A percentile compares a stretch with the other conserved stretches of the same genome.
Conservation (phyloP, 2,113 vertebrate genomes). For the Prochilodus magdalenae region DNA sequence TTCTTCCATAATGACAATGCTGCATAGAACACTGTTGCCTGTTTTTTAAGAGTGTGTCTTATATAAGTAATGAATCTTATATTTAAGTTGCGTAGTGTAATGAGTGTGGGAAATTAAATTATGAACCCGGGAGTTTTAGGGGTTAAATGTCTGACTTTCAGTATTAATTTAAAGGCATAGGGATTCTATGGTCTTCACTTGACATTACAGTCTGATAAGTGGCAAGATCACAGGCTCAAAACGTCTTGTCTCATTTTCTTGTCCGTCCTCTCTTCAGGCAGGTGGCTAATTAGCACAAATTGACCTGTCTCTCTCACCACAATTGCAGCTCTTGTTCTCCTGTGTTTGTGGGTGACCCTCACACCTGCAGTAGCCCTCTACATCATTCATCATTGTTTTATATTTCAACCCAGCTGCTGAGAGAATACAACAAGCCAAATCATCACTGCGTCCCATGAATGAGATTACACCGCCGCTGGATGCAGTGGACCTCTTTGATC, state of each 20-base stretch:
- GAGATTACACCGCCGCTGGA: conserved; percentile 35
- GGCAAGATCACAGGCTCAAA: conserved; percentile 23
- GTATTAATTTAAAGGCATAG: conserved; percentile 2
- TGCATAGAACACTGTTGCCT: too few relatives aligned
- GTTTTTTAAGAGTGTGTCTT: too few relatives aligned
- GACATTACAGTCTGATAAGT: conserved; percentile 42
- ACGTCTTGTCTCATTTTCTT: conserved; percentile 4
- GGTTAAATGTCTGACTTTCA: neutral
- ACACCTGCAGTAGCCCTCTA: conserved; percentile 47
- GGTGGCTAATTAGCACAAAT: conserved; percentile 40
- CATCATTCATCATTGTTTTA: conserved; percentile 54
- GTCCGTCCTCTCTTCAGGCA: conserved; percentile 10
- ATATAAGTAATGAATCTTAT: too few relatives aligned
- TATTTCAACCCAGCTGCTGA: conserved; percentile 50
- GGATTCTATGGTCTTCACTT: conserved; percentile 16
- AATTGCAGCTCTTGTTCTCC: conserved; percentile 32
- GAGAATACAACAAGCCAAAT: conserved; percentile 17
- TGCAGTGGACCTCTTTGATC: conserved; percentile 42
- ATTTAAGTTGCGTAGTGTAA: neutral
- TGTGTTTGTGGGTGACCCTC: conserved; percentile 30
- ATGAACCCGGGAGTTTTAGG: neutral
- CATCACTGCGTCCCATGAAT: conserved; percentile 14
- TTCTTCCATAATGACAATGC: too few relatives aligned
- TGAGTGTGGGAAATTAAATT: neutral
- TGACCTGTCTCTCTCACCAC: conserved; percentile 26